A percentile compares a stretch with the other conserved stretches of the same genome.
These are phyloP conservation scores for Dioctria rufipes DNA, from an alignment of 2,888 invertebrate species.

Conservation along the genomic window DNA sequence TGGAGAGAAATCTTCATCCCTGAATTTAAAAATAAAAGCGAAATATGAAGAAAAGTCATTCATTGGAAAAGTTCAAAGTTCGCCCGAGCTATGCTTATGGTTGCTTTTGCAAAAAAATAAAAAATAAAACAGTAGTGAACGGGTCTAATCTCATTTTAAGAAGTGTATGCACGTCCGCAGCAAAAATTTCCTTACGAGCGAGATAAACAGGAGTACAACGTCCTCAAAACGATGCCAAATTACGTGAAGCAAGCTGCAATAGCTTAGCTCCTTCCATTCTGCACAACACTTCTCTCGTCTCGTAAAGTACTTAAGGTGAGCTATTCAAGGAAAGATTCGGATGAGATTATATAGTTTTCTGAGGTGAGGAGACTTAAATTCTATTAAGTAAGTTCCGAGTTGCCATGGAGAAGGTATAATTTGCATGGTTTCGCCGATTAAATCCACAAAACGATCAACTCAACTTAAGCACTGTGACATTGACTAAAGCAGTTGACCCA, in stretches of 20 bases:
- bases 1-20: not conserved
- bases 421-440: not conserved
- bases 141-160: slow-evolving; percentile 2
- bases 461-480: not conserved
- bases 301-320: not conserved
- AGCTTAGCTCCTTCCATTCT: slow-evolving; percentile 18
- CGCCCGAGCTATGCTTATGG: not conserved
- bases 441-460: not conserved
- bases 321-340: slow-evolving; percentile 15
- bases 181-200: slow-evolving; percentile 8
- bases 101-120: not conserved
- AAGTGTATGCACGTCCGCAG: not conserved
- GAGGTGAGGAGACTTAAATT: not conserved
- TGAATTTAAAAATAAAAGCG: not conserved
- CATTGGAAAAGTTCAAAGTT: not conserved
- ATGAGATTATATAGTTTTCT: not conserved
- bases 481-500: not conserved
- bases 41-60: not conserved
- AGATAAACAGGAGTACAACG: slow-evolving; percentile 35
- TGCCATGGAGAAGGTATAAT: not conserved
- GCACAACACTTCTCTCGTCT: not conserved
- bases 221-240: slow-evolving; percentile 19
- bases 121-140: not conserved
- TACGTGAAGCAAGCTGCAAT: slow-evolving; percentile 28
- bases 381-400: slow-evolving; percentile 23